Percentiles rank a stretch among this genome's conserved stretches.
Evolutionary conservation across 1,140 invertebrate genomes (phyloP).

Genomic region (Pomacea maculata): DNA sequence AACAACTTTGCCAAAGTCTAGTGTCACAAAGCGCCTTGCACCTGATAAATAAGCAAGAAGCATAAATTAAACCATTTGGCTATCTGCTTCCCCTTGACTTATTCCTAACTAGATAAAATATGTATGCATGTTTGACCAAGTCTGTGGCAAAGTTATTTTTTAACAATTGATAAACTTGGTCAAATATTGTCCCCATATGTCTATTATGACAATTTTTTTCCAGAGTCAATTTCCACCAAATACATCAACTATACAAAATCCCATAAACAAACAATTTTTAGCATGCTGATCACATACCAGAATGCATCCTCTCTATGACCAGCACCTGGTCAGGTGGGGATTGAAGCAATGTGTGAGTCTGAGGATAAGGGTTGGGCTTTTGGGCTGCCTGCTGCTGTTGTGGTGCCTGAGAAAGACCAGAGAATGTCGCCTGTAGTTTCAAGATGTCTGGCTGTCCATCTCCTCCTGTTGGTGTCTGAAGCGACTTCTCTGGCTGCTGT

Average conservation of each 20-base stretch:
- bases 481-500: slow-evolving; percentile 12
- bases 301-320: slow-evolving; percentile 93
- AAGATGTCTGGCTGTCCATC: background rate
- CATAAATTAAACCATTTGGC: background rate
- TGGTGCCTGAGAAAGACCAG: slow-evolving; percentile 10
- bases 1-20: slow-evolving; percentile 88
- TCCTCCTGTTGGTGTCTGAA: background rate
- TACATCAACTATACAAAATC: background rate
- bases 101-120: no score
- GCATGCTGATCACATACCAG: slow-evolving; percentile 66
- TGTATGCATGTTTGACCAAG: no score
- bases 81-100: no score
- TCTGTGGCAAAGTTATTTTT: no score
- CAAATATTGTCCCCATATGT: no score
- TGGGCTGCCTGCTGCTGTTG: slow-evolving; percentile 33
- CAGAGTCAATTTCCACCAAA: background rate
- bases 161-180: no score
- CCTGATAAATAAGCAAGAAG: slow-evolving; percentile 67
- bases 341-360: slow-evolving; percentile 78
- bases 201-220: background rate
- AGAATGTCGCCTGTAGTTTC: slow-evolving; percentile 16
- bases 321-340: slow-evolving; percentile 82
- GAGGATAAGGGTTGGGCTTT: slow-evolving; percentile 68
- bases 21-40: slow-evolving; percentile 79
- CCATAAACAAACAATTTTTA: background rate